Evolutionary conservation across 2,113 vertebrate genomes (phyloP).

Genomic region (Poecilia latipinna): DNA sequence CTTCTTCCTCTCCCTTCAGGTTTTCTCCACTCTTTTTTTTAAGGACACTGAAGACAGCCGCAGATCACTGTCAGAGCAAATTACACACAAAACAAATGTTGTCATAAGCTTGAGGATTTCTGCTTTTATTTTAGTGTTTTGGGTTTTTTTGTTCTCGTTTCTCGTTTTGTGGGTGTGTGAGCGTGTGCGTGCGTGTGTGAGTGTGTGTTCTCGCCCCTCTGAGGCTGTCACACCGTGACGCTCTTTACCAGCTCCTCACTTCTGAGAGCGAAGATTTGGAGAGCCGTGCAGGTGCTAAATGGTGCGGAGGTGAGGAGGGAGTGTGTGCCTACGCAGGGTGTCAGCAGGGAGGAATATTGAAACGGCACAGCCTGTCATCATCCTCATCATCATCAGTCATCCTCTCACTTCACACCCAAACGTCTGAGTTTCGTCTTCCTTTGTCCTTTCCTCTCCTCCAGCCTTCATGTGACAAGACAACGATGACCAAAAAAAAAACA

Average conservation of each 20-base stretch:
- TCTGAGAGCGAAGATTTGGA: slow-evolving; percentile 64
- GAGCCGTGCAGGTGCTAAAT: slow-evolving; percentile 64
- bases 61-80: slow-evolving; percentile 63
- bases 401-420: slow-evolving; percentile 69
- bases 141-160: not conserved
- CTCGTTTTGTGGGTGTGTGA: not conserved
- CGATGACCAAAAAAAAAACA: slow-evolving; percentile 33
- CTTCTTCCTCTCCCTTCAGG: slow-evolving; percentile 14
- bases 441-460: slow-evolving; percentile 66
- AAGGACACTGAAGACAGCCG: slow-evolving; percentile 39
- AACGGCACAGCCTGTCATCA: slow-evolving; percentile 74
- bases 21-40: slow-evolving; percentile 5
- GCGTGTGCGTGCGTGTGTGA: no score
- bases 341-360: slow-evolving; percentile 75
- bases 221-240: slow-evolving; percentile 51
- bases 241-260: slow-evolving; percentile 52
- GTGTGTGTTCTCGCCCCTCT: slow-evolving; percentile 2
- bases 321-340: slow-evolving; percentile 56
- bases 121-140: slow-evolving; percentile 2
- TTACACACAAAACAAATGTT: slow-evolving; percentile 60
- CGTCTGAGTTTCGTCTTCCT: slow-evolving; percentile 70
- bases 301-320: slow-evolving; percentile 56
- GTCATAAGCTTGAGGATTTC: slow-evolving; percentile 47
- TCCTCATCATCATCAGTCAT: slow-evolving; percentile 76
- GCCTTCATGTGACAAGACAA: slow-evolving; percentile 62